Evolutionary conservation across 2,888 invertebrate genomes (phyloP).

Genomic region (Thymelicus acteon): DNA sequence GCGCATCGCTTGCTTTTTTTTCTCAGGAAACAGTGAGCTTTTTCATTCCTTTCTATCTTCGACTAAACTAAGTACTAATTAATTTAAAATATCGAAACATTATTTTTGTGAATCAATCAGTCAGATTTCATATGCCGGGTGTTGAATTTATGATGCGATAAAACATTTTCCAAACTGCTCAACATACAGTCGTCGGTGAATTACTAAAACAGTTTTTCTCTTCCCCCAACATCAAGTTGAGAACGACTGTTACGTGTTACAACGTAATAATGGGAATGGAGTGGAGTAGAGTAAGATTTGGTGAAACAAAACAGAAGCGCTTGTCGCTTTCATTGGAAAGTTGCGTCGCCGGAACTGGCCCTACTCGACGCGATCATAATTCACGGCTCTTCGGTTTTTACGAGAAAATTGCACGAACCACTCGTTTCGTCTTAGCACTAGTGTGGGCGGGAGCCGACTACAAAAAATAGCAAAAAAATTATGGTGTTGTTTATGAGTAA

Average conservation of each 20-base stretch:
- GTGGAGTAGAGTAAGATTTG: conserved; percentile 35
- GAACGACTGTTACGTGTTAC: conserved; percentile 29
- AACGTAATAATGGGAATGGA: conserved; percentile 38
- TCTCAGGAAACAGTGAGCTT: too few species aligned
- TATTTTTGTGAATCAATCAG: too few species aligned
- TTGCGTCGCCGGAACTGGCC: conserved; percentile 63
- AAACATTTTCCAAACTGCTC: background rate
- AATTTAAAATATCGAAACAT: too few species aligned
- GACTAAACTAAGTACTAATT: too few species aligned
- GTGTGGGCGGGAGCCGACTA: conserved; percentile 21
- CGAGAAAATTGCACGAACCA: conserved; percentile 48
- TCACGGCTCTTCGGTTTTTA: conserved; percentile 50
- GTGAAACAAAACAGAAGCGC: conserved; percentile 45
- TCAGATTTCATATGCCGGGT: too few species aligned
- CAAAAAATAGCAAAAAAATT: conserved; percentile 13
- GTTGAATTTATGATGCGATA: too few species aligned
- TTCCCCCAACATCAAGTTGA: conserved; percentile 18
- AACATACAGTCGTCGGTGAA: background rate
- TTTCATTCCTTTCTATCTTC: too few species aligned
- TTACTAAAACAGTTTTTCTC: conserved; percentile 8
- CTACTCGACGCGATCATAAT: conserved; percentile 52
- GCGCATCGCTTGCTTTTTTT: too few species aligned
- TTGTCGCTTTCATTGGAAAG: conserved; percentile 79
- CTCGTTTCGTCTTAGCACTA: conserved; percentile 41
- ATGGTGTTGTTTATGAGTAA: background rate